Percentiles rank a stretch among this genome's conserved stretches.
These are phyloP conservation scores for Pseudococcus viburni DNA, from an alignment of 2,888 invertebrate species.

Conservation along the genomic window DNA sequence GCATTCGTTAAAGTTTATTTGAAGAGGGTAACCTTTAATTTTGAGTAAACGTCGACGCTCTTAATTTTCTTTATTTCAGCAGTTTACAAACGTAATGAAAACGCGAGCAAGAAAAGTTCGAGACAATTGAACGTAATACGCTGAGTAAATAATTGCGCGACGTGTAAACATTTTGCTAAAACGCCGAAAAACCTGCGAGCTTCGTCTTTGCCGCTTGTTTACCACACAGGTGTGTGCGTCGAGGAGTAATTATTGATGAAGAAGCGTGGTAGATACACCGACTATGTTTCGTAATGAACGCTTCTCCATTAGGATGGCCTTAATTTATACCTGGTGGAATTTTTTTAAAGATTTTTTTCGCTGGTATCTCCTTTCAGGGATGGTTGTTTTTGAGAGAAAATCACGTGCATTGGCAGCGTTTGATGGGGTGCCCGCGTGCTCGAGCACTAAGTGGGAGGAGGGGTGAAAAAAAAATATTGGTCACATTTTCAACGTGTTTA, in stretches of 20 bases:
- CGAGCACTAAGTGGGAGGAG: no score
- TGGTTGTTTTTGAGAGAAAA: no score
- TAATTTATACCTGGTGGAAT: no score
- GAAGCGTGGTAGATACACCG: no score
- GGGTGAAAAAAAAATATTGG: no score
- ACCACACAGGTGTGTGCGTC: neutral
- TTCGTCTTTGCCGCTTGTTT: neutral
- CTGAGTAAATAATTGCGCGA: conserved; percentile 22
- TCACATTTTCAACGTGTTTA: no score
- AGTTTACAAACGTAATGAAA: conserved; percentile 47
- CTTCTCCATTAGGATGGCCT: no score
- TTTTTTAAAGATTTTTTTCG: no score
- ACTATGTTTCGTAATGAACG: no score
- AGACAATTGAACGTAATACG: conserved; percentile 53
- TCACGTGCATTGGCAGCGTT: no score
- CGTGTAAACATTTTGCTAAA: conserved; percentile 36
- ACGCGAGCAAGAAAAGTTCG: conserved; percentile 32
- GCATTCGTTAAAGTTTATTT: conserved; percentile 56
- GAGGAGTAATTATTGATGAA: neutral
- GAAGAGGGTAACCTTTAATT: conserved; percentile 52
- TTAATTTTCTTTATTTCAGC: conserved; percentile 48
- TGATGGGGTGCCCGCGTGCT: no score
- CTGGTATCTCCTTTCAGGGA: no score
- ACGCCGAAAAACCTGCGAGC: neutral
- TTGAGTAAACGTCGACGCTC: conserved; percentile 46